Evolutionary conservation across 2,113 vertebrate genomes (phyloP).

Genomic region (Gyps fulvus): DNA sequence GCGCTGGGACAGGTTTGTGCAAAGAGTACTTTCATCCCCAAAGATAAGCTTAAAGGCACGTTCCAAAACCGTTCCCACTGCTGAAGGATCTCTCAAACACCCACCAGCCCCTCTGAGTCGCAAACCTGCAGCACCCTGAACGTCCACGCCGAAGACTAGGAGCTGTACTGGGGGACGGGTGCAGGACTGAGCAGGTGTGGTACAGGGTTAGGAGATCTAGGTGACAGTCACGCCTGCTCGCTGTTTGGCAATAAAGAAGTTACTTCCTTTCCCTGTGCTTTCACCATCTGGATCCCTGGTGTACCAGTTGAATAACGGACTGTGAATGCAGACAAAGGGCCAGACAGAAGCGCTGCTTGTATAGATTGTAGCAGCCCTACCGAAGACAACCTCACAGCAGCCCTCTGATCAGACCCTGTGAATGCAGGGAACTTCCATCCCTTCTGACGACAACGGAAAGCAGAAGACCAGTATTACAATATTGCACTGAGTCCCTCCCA

Average conservation of each 20-base stretch:
- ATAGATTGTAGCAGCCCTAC: neutral
- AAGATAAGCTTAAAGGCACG: neutral
- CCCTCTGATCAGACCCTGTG: neutral
- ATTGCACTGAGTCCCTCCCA: neutral
- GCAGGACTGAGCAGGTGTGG: neutral
- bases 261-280: neutral
- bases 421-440: neutral
- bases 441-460: neutral
- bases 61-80: neutral
- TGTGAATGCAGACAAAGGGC: neutral
- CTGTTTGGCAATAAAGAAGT: neutral
- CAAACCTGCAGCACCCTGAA: neutral
- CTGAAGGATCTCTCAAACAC: neutral
- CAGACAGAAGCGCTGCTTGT: neutral
- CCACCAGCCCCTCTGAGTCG: neutral
- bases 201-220: neutral
- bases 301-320: neutral
- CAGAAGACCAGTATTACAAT: neutral
- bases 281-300: neutral
- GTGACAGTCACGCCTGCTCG: neutral
- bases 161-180: neutral
- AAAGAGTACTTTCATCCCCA: neutral
- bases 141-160: neutral
- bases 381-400: neutral
- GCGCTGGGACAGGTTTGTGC: neutral